phyloP scores from a whole-genome alignment of 2,888 invertebrate species.

The Dioctria linearis region DNA sequence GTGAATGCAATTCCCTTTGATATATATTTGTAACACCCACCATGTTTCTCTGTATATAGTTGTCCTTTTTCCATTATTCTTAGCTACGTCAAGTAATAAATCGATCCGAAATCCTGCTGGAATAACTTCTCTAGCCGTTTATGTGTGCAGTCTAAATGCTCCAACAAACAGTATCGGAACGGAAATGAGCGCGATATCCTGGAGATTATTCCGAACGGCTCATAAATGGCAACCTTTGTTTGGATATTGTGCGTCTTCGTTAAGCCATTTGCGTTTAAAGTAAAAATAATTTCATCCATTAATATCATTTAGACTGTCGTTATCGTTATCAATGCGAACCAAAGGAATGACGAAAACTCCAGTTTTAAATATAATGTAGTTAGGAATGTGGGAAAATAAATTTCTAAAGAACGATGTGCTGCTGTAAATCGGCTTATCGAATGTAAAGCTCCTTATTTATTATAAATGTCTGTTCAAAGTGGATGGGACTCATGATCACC shows the following conservation, averaged over 20 bases:
- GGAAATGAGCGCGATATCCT: constrained; percentile 28
- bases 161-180: background rate
- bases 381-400: background rate
- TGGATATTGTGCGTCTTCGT: constrained; percentile 51
- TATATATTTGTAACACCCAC: too few species aligned
- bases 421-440: too few species aligned
- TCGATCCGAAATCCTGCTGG: constrained; percentile 22
- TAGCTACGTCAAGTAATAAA: background rate
- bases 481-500: too few species aligned
- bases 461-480: too few species aligned
- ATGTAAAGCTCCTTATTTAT: too few species aligned
- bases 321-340: constrained; percentile 52
- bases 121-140: background rate
- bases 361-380: background rate
- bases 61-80: too few species aligned
- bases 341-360: constrained; percentile 17
- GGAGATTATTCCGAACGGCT: constrained; percentile 14
- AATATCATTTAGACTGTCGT: constrained; percentile 55
- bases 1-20: too few species aligned
- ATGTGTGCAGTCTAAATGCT: background rate
- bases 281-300: constrained; percentile 56
- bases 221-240: constrained; percentile 40
- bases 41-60: too few species aligned
- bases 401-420: background rate
- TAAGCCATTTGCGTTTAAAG: constrained; percentile 56